phyloP scores from a whole-genome alignment of 2,888 invertebrate species.

The Crossocerus cetratus region DNA sequence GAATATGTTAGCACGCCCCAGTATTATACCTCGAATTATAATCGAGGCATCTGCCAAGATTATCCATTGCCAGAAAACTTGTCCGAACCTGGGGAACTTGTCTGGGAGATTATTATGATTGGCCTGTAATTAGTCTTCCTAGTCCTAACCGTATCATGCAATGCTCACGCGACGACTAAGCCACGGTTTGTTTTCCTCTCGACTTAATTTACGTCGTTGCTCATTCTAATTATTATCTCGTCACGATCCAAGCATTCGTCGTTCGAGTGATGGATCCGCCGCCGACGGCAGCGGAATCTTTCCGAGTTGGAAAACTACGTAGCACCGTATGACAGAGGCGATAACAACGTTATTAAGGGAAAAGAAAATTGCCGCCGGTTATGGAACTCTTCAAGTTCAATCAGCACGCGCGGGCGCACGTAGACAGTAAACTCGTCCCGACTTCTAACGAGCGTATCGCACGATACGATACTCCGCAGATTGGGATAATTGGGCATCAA shows the following conservation, averaged over 20 bases:
- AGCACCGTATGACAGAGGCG: background rate
- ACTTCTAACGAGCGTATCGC: background rate
- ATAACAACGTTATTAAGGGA: background rate
- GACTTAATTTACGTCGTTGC: background rate
- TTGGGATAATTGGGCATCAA: background rate
- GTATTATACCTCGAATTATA: no score
- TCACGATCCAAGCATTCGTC: no score
- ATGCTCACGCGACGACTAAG: no score
- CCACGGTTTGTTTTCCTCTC: background rate
- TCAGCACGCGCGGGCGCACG: background rate
- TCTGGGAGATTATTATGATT: no score
- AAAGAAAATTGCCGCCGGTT: background rate
- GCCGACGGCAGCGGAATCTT: no score
- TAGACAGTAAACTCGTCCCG: background rate
- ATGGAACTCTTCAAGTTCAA: background rate
- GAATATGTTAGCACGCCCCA: no score
- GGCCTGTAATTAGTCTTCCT: no score
- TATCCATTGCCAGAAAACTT: no score
- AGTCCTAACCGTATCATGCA: no score
- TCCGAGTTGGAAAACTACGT: background rate
- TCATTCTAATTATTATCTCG: background rate
- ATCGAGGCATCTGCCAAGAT: no score
- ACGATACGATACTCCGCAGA: background rate
- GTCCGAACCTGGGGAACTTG: no score
- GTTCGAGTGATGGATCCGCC: no score